Conservation (phyloP, 2,888 invertebrate genomes). For the Coelopa pilipes region DNA sequence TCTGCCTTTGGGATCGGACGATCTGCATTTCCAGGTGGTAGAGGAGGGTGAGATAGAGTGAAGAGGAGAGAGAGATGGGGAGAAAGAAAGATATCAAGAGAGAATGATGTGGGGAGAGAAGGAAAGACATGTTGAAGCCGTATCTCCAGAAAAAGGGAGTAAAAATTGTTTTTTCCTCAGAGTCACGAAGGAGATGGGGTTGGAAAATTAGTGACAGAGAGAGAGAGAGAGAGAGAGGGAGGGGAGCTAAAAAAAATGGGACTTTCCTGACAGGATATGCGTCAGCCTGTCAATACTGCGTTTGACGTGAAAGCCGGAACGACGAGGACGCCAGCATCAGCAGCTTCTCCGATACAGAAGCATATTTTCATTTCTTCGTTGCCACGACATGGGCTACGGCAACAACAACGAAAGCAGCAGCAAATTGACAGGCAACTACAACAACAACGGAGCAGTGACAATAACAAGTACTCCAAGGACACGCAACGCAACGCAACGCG, state of each 20-base stretch:
- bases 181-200: not conserved
- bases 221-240: not conserved
- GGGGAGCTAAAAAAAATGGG: not conserved
- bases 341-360: not conserved
- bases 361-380: not conserved
- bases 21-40: too few species aligned
- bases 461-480: too few species aligned
- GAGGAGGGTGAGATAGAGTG: too few species aligned
- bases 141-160: not conserved
- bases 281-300: constrained; percentile 31
- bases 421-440: too few species aligned
- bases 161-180: not conserved
- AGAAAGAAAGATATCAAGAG: too few species aligned
- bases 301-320: constrained; percentile 27
- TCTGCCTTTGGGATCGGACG: too few species aligned
- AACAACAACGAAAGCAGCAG: too few species aligned
- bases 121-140: too few species aligned
- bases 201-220: not conserved
- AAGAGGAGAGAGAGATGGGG: too few species aligned
- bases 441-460: too few species aligned
- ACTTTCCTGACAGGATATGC: constrained; percentile 22
- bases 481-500: too few species aligned
- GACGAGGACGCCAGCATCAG: constrained; percentile 3
- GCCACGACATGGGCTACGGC: not conserved
- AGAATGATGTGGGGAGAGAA: too few species aligned